Conservation (phyloP, 2,888 invertebrate species). For the Plemyria rubiginata region DNA sequence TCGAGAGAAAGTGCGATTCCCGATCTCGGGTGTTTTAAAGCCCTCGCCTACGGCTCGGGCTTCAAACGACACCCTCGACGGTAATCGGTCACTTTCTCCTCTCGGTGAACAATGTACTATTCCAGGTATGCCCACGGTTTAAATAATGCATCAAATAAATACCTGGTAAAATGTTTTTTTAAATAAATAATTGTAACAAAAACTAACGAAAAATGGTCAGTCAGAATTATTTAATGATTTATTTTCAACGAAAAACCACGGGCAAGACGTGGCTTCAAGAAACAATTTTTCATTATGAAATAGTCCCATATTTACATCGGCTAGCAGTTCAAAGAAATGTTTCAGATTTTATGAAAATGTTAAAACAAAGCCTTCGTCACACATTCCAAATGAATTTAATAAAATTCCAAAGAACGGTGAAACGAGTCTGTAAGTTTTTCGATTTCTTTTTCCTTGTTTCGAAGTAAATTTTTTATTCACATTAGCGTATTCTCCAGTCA, state of each 20-base stretch:
- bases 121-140: no score
- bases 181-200: background rate
- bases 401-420: constrained; percentile 37
- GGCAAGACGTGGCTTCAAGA: background rate
- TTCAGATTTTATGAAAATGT: constrained; percentile 35
- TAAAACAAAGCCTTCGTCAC: constrained; percentile 32
- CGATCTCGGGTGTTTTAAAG: no score
- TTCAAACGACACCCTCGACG: no score
- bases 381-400: constrained; percentile 41
- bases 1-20: no score
- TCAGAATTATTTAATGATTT: background rate
- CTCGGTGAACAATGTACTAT: no score
- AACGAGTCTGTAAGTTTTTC: constrained; percentile 30
- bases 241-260: background rate
- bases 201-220: background rate
- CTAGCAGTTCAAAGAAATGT: constrained; percentile 25
- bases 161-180: no score
- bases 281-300: constrained; percentile 7
- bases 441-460: constrained; percentile 29
- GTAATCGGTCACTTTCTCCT: no score
- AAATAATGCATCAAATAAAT: no score
- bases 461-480: constrained; percentile 34
- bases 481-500: constrained; percentile 20
- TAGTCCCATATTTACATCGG: background rate
- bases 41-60: no score